phyloP scores from a whole-genome alignment of 2,888 invertebrate genomes.

The Marasmarcha lunaedactyla region DNA sequence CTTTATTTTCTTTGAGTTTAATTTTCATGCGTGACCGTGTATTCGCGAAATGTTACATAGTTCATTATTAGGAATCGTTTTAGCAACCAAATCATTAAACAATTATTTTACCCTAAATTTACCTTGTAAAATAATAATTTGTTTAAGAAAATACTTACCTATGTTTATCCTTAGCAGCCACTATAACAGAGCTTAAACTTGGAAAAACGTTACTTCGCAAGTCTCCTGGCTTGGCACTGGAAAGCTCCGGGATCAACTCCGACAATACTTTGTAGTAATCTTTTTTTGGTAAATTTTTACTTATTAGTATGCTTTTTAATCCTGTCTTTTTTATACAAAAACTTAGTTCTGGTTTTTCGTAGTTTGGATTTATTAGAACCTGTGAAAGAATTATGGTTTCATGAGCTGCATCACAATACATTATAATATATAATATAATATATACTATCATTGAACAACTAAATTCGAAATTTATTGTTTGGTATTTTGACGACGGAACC shows the following conservation, averaged over 20 bases:
- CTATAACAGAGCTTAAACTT: constrained; percentile 66
- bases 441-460: too few species aligned
- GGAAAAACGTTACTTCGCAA: constrained; percentile 60
- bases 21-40: too few species aligned
- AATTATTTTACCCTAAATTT: too few species aligned
- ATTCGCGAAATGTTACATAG: too few species aligned
- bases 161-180: constrained; percentile 56
- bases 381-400: constrained; percentile 29
- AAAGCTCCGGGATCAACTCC: constrained; percentile 71
- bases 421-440: too few species aligned
- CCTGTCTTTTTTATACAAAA: constrained; percentile 81
- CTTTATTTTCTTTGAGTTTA: too few species aligned
- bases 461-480: too few species aligned
- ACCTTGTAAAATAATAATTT: too few species aligned
- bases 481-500: too few species aligned
- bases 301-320: constrained; percentile 76
- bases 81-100: too few species aligned
- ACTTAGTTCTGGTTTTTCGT: constrained; percentile 77
- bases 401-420: too few species aligned
- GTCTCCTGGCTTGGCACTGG: constrained; percentile 43
- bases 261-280: constrained; percentile 76
- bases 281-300: constrained; percentile 72
- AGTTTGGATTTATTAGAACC: constrained; percentile 86
- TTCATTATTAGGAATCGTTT: too few species aligned
- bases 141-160: constrained; percentile 57